phyloP scores from a whole-genome alignment of 2,888 invertebrate species.

The Drosophila picticornis region DNA sequence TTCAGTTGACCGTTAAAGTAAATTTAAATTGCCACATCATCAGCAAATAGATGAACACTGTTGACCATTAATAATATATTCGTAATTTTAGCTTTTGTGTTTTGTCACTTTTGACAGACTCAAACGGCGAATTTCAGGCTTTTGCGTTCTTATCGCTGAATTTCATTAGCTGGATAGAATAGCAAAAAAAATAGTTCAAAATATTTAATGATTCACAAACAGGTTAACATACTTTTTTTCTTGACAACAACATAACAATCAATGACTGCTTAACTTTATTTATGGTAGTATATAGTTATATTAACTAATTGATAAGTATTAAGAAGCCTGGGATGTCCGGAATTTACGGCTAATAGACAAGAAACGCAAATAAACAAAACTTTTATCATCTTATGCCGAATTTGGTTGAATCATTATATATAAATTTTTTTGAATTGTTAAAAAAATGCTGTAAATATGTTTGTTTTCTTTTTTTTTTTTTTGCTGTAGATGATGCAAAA shows the following conservation, averaged over 20 bases:
- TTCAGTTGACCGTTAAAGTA: constrained; percentile 27
- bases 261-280: constrained; percentile 17
- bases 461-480: constrained; percentile 33
- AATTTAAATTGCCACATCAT: constrained; percentile 45
- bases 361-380: constrained; percentile 25
- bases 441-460: constrained; percentile 51
- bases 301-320: constrained; percentile 22
- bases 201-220: constrained; percentile 65
- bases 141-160: constrained; percentile 30
- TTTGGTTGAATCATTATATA: constrained; percentile 47
- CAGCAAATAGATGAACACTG: constrained; percentile 14
- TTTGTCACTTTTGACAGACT: constrained; percentile 32
- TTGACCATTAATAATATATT: constrained; percentile 29
- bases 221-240: constrained; percentile 46
- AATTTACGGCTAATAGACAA: constrained; percentile 22
- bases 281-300: constrained; percentile 27
- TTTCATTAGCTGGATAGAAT: constrained; percentile 26
- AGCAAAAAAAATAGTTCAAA: constrained; percentile 40
- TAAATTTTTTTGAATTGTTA: not conserved
- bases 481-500: constrained; percentile 65
- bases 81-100: constrained; percentile 14
- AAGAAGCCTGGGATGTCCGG: constrained; percentile 1
- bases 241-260: constrained; percentile 47
- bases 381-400: constrained; percentile 13
- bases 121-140: constrained; percentile 30